Evolutionary conservation across 2,113 vertebrate genomes (phyloP).

Genomic region (Anguilla japonica): DNA sequence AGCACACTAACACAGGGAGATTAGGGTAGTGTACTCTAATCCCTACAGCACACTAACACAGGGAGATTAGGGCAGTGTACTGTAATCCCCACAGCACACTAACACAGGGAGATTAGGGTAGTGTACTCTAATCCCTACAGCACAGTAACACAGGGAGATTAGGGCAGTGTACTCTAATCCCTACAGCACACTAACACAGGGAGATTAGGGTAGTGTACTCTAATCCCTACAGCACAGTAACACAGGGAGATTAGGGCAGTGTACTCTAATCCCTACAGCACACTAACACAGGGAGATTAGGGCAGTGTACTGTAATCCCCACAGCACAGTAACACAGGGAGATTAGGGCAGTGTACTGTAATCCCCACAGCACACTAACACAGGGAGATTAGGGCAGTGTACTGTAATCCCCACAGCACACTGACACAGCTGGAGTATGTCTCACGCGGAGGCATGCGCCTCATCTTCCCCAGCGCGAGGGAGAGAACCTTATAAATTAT

Average conservation of each 20-base stretch:
- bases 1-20: not conserved
- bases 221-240: not conserved
- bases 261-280: not conserved
- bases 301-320: not conserved
- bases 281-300: not conserved
- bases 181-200: not conserved
- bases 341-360: not conserved
- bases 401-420: not conserved
- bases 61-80: not conserved
- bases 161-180: not conserved
- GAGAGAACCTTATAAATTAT: slow-evolving; percentile 11
- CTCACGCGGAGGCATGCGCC: not conserved
- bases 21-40: not conserved
- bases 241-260: not conserved
- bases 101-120: not conserved
- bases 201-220: not conserved
- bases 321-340: not conserved
- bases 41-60: not conserved
- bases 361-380: not conserved
- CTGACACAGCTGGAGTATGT: not conserved
- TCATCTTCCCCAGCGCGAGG: not conserved
- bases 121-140: not conserved
- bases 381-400: not conserved
- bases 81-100: not conserved
- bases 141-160: not conserved